phyloP scores from a whole-genome alignment of 2,797 vertebrate species.

The Sebastiscus albofasciatus region DNA sequence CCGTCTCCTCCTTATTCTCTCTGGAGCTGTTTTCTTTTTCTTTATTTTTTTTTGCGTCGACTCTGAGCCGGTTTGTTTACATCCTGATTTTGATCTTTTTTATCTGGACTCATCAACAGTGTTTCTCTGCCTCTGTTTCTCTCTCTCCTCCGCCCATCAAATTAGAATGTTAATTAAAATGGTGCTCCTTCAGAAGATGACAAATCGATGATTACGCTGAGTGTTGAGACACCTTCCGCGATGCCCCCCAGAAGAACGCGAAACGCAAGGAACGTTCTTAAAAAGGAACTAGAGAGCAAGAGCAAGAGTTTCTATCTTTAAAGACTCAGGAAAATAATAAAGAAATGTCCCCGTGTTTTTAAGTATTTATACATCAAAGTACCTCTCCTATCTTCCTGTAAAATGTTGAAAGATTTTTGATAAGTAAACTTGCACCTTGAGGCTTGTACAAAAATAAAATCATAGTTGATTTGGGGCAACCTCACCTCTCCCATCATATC shows the following conservation, averaged over 20 bases:
- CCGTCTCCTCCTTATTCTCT: slow-evolving; percentile 38
- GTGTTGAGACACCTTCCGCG: slow-evolving; percentile 59
- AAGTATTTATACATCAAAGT: neutral
- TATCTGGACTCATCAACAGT: slow-evolving; percentile 76
- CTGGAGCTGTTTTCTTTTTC: slow-evolving; percentile 18
- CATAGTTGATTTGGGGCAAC: neutral
- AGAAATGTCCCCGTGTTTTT: neutral
- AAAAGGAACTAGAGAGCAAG: neutral
- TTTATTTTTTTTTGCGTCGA: neutral
- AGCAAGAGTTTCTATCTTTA: neutral
- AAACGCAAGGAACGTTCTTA: neutral
- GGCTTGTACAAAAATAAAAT: neutral
- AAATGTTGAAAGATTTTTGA: neutral
- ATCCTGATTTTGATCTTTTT: slow-evolving; percentile 69
- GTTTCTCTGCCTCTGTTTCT: slow-evolving; percentile 64
- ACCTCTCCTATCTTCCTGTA: neutral
- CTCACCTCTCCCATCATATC: neutral
- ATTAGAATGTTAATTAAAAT: slow-evolving; percentile 82
- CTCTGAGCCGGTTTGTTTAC: slow-evolving; percentile 74
- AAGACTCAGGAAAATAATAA: neutral
- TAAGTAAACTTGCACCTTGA: neutral
- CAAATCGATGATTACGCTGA: slow-evolving; percentile 70
- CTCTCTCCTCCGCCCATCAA: slow-evolving; percentile 74
- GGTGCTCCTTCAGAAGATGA: slow-evolving; percentile 73
- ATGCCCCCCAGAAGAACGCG: slow-evolving; percentile 60